Base-by-base conservation (phyloP, 2,113 vertebrate species). In the Grallaria varia region DNA sequence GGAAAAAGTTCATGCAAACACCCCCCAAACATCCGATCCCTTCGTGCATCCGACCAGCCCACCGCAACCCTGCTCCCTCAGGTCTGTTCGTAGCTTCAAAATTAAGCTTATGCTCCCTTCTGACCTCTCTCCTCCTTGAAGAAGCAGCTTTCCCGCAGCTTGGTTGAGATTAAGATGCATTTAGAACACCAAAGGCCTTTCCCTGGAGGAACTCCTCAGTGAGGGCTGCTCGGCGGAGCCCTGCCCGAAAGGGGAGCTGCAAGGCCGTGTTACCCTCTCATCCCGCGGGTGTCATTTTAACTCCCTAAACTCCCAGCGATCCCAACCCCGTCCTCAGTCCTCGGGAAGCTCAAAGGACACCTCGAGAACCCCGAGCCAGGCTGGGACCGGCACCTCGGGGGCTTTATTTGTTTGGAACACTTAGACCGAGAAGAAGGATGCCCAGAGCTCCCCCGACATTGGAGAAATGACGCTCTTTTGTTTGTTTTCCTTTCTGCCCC, bases 271-370 rank as follows among this genome's bases (percentile, higher is more conserved):
- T 16, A 14, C 2, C 0, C 35, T 62, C 55, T 14, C 69, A 75
- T 90, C 53, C 64, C 10, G 50, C 1, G 0, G 60, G 84, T 87
- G 30, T 91, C 87, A 91, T 89, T 95, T 95, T 94, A 95, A 89
- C 89, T 84, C 16, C 1, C 71, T 73, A 62, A 92, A 60, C 84
- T 87, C 18, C 60, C 68, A 78, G 63, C 3, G 0, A 84, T 62
- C 59, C 55, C 68, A 77, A 18, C 15, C n/a, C 50, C 1, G 5
- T 33, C 76, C 45, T 76, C 49, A 10, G 27, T 60, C 72, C 55
- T 77, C 27, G 63, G 55, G 67, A 77, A 81, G 68, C 2, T 8
- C 84, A 80, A 89, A 90, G 76, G 60, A 68, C 74, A 73, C 40
- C 55, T 64, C 5, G 22, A 28, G 45, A 69, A 39, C 21, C 37